phyloP scores from a whole-genome alignment of 1,140 invertebrate genomes.

The Magallana ariakensis region DNA sequence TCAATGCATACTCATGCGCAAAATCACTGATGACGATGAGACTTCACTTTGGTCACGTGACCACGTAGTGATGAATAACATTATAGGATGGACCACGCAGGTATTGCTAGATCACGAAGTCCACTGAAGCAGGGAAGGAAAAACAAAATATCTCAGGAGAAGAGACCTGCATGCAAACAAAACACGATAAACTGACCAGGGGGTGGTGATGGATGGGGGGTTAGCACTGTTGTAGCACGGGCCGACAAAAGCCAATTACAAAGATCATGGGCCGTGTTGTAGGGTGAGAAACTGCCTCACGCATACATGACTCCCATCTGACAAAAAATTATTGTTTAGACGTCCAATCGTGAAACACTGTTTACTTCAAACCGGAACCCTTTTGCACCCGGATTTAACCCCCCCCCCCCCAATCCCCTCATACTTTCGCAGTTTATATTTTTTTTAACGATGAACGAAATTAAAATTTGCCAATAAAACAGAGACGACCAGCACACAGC shows the following conservation, averaged over 20 bases:
- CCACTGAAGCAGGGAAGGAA: background rate
- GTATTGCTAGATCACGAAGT: background rate
- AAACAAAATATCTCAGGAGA: background rate
- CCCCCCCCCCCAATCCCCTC: background rate
- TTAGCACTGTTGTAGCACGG: background rate
- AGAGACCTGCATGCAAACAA: background rate
- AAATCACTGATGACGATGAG: background rate
- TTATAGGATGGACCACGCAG: background rate
- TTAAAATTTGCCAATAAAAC: background rate
- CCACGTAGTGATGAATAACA: background rate
- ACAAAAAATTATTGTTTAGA: background rate
- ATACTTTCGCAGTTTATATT: background rate
- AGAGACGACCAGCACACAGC: background rate
- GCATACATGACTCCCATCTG: background rate
- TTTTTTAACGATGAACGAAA: background rate
- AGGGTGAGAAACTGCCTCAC: background rate
- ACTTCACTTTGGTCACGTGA: conserved; percentile 4
- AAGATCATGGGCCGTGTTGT: background rate
- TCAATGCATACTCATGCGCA: background rate
- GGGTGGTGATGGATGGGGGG: background rate
- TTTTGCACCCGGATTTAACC: background rate
- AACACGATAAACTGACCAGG: background rate
- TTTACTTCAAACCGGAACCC: background rate
- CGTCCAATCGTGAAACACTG: background rate
- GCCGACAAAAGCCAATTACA: background rate